A percentile compares a stretch with the other conserved stretches of the same genome.
Evolutionary conservation across 2,888 invertebrate genomes (phyloP).

Genomic region (Hermaeophaga mercurialis): DNA sequence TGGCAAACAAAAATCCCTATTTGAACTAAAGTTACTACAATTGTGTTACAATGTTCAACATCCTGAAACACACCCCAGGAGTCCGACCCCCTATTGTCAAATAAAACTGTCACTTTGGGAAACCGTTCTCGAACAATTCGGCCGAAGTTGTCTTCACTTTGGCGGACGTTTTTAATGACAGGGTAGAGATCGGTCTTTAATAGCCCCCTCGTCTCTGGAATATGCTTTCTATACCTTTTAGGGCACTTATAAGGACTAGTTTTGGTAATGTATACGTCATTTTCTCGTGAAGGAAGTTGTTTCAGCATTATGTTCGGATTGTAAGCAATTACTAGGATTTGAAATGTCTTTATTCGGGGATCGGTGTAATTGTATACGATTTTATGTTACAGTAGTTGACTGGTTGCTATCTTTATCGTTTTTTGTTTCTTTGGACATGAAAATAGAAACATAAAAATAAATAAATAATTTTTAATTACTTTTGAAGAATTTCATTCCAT

Average conservation of each 20-base stretch:
- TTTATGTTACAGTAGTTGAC: background rate
- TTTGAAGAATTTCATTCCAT: too few relatives aligned
- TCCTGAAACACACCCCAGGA: constrained; percentile 45
- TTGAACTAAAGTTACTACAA: constrained; percentile 10
- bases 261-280: background rate
- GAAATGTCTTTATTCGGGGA: constrained; percentile 1
- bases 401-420: too few relatives aligned
- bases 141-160: constrained; percentile 41
- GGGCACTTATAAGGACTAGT: constrained; percentile 4
- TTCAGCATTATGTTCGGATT: constrained; percentile 40
- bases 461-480: too few relatives aligned
- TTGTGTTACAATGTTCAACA: constrained; percentile 33
- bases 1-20: background rate
- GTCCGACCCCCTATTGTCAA: constrained; percentile 41
- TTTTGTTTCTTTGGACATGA: too few relatives aligned
- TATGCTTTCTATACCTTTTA: background rate
- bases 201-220: constrained; percentile 8
- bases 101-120: constrained; percentile 47
- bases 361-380: background rate
- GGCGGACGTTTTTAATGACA: constrained; percentile 43
- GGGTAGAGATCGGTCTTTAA: constrained; percentile 30
- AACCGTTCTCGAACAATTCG: too few relatives aligned
- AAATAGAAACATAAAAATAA: too few relatives aligned
- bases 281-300: constrained; percentile 2
- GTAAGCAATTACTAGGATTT: constrained; percentile 40